phyloP scores from a whole-genome alignment of 2,888 invertebrate genomes.

The Dicycla oo region DNA sequence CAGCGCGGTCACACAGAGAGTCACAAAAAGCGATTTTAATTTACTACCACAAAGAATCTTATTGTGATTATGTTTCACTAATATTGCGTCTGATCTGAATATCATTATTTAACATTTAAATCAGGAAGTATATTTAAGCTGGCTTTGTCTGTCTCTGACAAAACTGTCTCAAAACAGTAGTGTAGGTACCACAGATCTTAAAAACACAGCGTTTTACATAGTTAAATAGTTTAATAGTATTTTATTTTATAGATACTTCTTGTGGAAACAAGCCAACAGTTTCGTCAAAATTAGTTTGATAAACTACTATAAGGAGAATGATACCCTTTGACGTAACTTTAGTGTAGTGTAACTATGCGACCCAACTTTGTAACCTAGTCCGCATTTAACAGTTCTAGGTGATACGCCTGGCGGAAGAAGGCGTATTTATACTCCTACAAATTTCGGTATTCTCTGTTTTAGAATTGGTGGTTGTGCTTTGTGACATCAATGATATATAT shows the following conservation, averaged over 20 bases:
- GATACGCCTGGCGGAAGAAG: background rate
- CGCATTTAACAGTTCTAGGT: slow-evolving; percentile 1
- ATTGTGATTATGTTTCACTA: background rate
- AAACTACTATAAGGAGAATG: background rate
- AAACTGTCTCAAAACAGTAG: no score
- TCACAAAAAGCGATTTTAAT: background rate
- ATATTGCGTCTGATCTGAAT: background rate
- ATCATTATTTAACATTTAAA: background rate
- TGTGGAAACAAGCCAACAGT: background rate
- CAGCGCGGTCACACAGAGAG: background rate
- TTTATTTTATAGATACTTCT: background rate
- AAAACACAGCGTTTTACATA: no score
- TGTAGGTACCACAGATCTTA: no score
- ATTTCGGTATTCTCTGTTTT: slow-evolving; percentile 22
- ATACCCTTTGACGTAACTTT: slow-evolving; percentile 2
- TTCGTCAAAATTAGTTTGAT: background rate
- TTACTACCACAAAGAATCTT: background rate
- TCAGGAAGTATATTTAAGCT: background rate
- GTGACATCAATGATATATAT: slow-evolving; percentile 13
- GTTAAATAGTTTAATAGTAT: background rate
- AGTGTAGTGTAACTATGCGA: background rate
- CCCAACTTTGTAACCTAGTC: slow-evolving; percentile 27
- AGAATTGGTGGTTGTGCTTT: slow-evolving; percentile 8
- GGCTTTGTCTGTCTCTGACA: no score
- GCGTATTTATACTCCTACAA: background rate